phyloP scores from a whole-genome alignment of 2,888 invertebrate genomes.

The Suillia variegata region DNA sequence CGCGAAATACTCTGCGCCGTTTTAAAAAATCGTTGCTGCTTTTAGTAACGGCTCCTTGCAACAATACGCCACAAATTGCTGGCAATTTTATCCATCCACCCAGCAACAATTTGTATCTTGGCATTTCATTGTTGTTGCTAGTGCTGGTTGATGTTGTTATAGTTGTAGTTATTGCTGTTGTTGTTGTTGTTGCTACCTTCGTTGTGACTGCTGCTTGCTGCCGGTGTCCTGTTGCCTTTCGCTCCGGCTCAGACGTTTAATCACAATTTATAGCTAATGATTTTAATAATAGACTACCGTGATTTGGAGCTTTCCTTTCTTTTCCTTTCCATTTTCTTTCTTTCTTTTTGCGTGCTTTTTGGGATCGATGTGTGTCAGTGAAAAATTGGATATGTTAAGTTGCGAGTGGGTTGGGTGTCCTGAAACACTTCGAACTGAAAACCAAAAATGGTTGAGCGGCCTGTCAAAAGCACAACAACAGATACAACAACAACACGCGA shows the following conservation, averaged over 20 bases:
- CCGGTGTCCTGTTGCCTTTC: background rate
- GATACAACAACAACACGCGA: background rate
- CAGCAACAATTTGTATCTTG: constrained; percentile 13
- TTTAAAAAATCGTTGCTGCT: constrained; percentile 26
- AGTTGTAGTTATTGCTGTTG: background rate
- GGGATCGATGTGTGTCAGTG: background rate
- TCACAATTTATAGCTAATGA: constrained; percentile 11
- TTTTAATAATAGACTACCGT: constrained; percentile 4
- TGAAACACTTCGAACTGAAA: background rate
- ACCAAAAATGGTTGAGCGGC: background rate
- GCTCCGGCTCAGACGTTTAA: background rate
- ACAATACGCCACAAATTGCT: constrained; percentile 25
- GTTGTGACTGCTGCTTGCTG: background rate
- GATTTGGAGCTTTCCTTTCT: too few relatives aligned
- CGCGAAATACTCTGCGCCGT: background rate
- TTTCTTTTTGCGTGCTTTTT: too few relatives aligned
- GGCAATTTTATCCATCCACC: constrained; percentile 16
- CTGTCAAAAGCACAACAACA: background rate
- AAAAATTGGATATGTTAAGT: background rate
- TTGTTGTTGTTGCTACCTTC: background rate
- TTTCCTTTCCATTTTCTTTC: too few relatives aligned
- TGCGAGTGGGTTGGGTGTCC: background rate
- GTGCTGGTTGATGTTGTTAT: constrained; percentile 8
- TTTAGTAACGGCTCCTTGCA: constrained; percentile 24
- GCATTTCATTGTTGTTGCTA: constrained; percentile 2